Base-by-base conservation (phyloP, 2,113 vertebrate species). In the Oceanodroma tethys region DNA sequence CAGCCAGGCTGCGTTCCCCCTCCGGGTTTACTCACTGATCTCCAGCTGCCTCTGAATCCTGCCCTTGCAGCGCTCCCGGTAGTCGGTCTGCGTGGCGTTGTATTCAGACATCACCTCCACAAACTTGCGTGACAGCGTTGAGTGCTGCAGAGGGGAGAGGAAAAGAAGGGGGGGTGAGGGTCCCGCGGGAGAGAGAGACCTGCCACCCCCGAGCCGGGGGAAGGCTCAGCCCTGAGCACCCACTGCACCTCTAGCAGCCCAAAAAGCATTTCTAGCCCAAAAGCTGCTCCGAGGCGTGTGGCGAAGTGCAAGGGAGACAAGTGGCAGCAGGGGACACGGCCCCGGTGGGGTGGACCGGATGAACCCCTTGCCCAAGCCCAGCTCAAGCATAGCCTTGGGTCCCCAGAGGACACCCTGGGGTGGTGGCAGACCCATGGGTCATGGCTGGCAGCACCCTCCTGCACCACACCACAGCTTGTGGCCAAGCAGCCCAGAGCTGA, bases 101-200 rank as follows among this genome's bases (percentile, higher is more conserved):
- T 99, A 99, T 83, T 99, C 98, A 0, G 98, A 98, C 98, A 99
- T 99, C 95, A 99, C 98, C 86, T 99, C 98, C 96, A 99, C 98
- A 32, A 99, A 99, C 97, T 99, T 99, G 78, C 98, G 98, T 0
- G 98, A 99, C 95, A 99, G 94, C 0, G 98, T 99, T 3, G 98
- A 99, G 88, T 99, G 98, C 98, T 99, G 94, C 17, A 11, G 50
- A 26, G 45, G 34, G 25, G 20, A 94, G 20, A 93, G 9, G 19
- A 48, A 42, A n/a, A 59, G 12, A 88, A 59, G n/a, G 5, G 0
- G 42, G 38, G 50, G 17, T 91, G 25, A 92, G 53, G 30, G 9
- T 19, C 25, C 45, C 2, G 1, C 0, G 3, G 10, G 7, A 48
- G 56, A 16, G 38, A 71, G 18, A 42, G 36, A 48, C 16, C 42